Evolutionary conservation across 1,140 invertebrate genomes (phyloP).

Genomic region (Halesus radiatus): DNA sequence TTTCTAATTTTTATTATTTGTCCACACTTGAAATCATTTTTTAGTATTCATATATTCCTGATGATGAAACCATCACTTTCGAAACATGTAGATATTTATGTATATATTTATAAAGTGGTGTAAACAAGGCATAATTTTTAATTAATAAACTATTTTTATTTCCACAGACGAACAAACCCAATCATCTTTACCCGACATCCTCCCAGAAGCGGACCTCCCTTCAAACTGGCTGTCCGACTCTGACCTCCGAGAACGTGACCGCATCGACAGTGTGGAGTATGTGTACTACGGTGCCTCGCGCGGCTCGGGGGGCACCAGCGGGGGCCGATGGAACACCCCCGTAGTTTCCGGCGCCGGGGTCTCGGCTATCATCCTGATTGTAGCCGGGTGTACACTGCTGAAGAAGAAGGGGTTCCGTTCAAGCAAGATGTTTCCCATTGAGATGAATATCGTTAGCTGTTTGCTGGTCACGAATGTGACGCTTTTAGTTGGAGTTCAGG

Average conservation of each 20-base stretch:
- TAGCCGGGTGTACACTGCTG: conserved; percentile 10
- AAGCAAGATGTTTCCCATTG: conserved; percentile 68
- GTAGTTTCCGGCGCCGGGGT: conserved; percentile 33
- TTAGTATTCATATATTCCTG: too few species aligned
- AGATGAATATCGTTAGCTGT: conserved; percentile 66
- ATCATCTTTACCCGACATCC: conserved; percentile 47
- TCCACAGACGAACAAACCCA: conserved; percentile 29
- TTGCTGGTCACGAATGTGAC: conserved; percentile 64
- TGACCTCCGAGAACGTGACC: conserved; percentile 67
- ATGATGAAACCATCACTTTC: too few species aligned
- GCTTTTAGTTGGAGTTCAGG: conserved; percentile 66
- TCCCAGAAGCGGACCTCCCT: conserved; percentile 64
- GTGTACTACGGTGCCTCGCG: conserved; percentile 59
- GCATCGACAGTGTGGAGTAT: conserved; percentile 68
- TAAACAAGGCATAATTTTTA: too few species aligned
- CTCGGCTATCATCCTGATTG: conserved; percentile 19
- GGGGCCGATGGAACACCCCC: conserved; percentile 23
- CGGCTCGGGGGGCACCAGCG: neutral
- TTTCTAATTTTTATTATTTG: too few species aligned
- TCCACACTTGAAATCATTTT: too few species aligned
- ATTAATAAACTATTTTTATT: too few species aligned
- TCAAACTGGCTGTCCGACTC: conserved; percentile 66
- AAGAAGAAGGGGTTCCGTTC: conserved; percentile 46
- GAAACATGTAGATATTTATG: too few species aligned
- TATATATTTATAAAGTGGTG: too few species aligned